Percentiles rank a stretch among this genome's conserved stretches.
phyloP scores from a whole-genome alignment of 2,113 vertebrate species.

The Odocoileus virginianus region DNA sequence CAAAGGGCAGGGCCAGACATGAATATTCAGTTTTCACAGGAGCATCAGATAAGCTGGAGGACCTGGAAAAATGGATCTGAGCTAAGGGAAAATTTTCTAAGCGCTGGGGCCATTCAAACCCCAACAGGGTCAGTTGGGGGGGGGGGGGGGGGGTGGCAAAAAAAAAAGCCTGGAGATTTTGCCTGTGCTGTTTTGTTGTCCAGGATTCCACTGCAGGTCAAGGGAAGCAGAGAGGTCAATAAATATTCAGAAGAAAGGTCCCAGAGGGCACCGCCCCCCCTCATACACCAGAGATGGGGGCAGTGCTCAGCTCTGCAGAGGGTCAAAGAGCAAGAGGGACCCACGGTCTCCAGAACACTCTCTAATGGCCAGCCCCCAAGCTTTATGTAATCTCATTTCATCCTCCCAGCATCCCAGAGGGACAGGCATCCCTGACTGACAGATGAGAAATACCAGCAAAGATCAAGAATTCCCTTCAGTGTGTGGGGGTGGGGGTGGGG shows the following conservation, averaged over 20 bases:
- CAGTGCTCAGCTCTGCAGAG: background rate
- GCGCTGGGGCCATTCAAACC: background rate
- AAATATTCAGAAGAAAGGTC: background rate
- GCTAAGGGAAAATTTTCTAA: background rate
- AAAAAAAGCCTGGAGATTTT: background rate
- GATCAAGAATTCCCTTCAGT: background rate
- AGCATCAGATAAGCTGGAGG: background rate
- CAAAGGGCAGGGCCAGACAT: background rate
- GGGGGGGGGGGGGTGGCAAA: background rate
- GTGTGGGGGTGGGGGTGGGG: fast-evolving
- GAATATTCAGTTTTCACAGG: background rate
- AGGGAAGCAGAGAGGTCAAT: background rate
- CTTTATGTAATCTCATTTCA: background rate
- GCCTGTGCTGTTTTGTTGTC: fast-evolving
- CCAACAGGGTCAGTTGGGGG: background rate
- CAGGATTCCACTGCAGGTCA: background rate
- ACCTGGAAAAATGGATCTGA: background rate
- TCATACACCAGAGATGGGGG: background rate
- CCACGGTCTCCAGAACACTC: background rate
- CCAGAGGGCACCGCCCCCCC: background rate
- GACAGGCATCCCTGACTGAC: background rate
- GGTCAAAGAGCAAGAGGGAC: background rate
- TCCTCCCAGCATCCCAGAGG: background rate
- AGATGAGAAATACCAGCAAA: background rate
- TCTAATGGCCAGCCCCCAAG: background rate